These are phyloP conservation scores for Anthopleura xanthogrammica DNA, from an alignment of 92 coral and sea anemone genomes.

Conservation along the genomic window DNA sequence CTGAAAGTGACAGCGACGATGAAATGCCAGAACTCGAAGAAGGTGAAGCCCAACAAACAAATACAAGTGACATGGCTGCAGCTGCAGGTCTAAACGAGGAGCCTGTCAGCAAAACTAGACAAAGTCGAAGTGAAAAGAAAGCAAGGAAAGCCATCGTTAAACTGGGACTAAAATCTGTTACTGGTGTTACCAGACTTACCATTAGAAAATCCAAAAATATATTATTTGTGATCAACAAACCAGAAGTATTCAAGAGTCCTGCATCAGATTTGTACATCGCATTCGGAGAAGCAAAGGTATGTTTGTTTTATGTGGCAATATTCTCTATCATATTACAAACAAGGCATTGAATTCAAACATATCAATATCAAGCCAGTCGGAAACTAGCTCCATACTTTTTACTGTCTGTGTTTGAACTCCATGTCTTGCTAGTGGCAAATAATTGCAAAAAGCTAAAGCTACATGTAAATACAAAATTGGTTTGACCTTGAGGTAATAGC, in stretches of 20 bases:
- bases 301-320: neutral
- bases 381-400: too few species aligned
- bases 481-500: too few species aligned
- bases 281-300: conserved; percentile 98
- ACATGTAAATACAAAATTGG: too few species aligned
- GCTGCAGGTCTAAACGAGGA: conserved; percentile 92
- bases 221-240: conserved; percentile 87
- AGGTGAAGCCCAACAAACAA: conserved; percentile 58
- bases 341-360: too few species aligned
- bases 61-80: conserved; percentile 82
- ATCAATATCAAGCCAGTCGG: too few species aligned
- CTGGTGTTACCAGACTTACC: conserved; percentile 86
- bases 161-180: conserved; percentile 81
- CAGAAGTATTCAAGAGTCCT: conserved; percentile 93
- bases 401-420: too few species aligned
- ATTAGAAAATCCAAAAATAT: conserved; percentile 97
- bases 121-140: conserved; percentile 96
- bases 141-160: conserved; percentile 87
- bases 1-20: conserved; percentile 99
- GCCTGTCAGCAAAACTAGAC: conserved; percentile 90
- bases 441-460: too few species aligned
- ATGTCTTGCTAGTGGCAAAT: too few species aligned
- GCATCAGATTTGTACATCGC: conserved; percentile 87
- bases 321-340: too few species aligned
- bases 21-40: conserved; percentile 94